phyloP scores from a whole-genome alignment of 2,797 vertebrate genomes.

The Champsocephalus esox region DNA sequence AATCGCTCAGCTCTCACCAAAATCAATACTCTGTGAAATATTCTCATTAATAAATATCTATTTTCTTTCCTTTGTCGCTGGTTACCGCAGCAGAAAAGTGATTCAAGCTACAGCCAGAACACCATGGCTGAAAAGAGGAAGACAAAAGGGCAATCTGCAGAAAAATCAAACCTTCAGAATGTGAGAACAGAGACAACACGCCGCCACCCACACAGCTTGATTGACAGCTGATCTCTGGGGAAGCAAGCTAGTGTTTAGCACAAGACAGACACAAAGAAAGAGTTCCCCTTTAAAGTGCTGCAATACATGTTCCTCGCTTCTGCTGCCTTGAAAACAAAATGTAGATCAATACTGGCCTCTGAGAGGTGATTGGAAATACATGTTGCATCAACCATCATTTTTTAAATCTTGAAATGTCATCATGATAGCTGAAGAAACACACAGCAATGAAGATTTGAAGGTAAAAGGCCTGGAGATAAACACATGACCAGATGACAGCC shows the following conservation, averaged over 20 bases:
- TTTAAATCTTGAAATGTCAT: constrained; percentile 25
- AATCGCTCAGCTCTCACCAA: not conserved
- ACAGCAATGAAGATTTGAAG: not conserved
- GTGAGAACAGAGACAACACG: constrained; percentile 10
- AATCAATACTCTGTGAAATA: constrained; percentile 6
- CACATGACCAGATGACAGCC: constrained; percentile 33
- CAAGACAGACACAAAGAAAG: constrained; percentile 22
- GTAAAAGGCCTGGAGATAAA: constrained; percentile 20
- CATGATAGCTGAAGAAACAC: constrained; percentile 7
- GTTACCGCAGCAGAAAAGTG: constrained; percentile 1
- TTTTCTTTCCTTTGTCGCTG: not conserved
- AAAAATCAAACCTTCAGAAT: constrained; percentile 22
- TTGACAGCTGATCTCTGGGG: constrained; percentile 42
- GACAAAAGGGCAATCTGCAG: constrained; percentile 33
- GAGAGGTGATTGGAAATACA: constrained; percentile 9
- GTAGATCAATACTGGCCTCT: not conserved
- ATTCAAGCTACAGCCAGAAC: constrained; percentile 21
- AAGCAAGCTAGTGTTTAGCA: constrained; percentile 10
- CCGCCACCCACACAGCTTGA: constrained; percentile 26
- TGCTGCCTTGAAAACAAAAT: constrained; percentile 1
- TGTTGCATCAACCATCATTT: not conserved
- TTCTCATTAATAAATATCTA: not conserved
- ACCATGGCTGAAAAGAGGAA: constrained; percentile 10
- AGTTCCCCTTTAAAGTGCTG: not conserved
- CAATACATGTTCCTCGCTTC: not conserved